Evolutionary conservation across 2,797 vertebrate genomes (phyloP).

Genomic region (Lycodopsis pacificus): DNA sequence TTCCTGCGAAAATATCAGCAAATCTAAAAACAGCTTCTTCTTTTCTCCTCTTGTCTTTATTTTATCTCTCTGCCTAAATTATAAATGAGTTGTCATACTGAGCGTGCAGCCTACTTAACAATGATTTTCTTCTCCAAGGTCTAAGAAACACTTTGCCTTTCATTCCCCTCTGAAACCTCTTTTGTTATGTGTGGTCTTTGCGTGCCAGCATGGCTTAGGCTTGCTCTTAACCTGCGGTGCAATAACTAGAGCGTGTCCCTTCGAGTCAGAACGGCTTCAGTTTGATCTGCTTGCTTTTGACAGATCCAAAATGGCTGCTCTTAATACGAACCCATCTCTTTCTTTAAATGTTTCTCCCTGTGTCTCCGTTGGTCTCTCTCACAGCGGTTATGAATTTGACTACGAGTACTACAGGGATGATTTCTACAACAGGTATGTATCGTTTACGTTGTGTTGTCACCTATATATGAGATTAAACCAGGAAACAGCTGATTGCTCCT

Average conservation of each 20-base stretch:
- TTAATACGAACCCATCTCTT: constrained; percentile 19
- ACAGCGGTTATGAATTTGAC: constrained; percentile 97
- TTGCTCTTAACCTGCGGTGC: constrained; percentile 34
- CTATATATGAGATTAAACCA: constrained; percentile 6
- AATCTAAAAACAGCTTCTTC: constrained; percentile 40
- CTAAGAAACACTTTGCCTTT: constrained; percentile 22
- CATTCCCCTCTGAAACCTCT: constrained; percentile 26
- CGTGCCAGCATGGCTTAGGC: constrained; percentile 10
- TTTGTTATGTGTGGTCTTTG: constrained; percentile 35
- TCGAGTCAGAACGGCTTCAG: constrained; percentile 36
- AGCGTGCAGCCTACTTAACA: constrained; percentile 33
- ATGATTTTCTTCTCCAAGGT: constrained; percentile 54
- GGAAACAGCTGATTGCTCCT: not conserved
- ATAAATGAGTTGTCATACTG: constrained; percentile 44
- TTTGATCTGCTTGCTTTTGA: constrained; percentile 58
- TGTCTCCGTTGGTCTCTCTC: constrained; percentile 43
- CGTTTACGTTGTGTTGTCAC: not conserved
- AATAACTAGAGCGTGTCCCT: constrained; percentile 45
- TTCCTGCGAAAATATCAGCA: constrained; percentile 50
- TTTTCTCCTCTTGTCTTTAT: constrained; percentile 28
- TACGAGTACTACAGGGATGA: constrained; percentile 99
- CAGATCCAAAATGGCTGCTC: constrained; percentile 50
- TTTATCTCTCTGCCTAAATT: constrained; percentile 46
- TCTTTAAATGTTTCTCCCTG: constrained; percentile 28
- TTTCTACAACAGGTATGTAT: constrained; percentile 97